Evolutionary conservation across 2,113 vertebrate genomes (phyloP), one percentile per base, ranked within the genome.

Genomic region (Charina bottae): DNA sequence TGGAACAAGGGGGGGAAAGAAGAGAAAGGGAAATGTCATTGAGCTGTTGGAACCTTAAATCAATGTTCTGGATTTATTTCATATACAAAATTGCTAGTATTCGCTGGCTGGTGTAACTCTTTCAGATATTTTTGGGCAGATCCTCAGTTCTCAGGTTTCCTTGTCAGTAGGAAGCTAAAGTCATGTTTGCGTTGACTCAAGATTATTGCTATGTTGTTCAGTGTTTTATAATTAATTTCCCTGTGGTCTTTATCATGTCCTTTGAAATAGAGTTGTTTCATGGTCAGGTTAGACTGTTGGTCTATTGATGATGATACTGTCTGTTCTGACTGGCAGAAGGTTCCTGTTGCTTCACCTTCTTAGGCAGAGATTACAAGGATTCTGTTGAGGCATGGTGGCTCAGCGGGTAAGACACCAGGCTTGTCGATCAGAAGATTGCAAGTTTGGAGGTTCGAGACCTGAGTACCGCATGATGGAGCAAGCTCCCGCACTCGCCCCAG

Each of bases 71-170:
- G 92, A 89, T 83, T 10, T 15, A 85, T 58, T 53, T 89, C 1
- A 1, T 64, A 64, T 85, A 4, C 46, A 0, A 54, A 49, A 89
- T 92, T 88, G 1, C 17, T n/a, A 9, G 85, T 6, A 54, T 86
- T 11, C 28, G 4, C 28, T 56, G 62, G 88, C 87, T 12, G 0
- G 4, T 26, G 42, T 15, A 85, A 56, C 56, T 55, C 89, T 28
- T 33, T 78, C 37, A 87, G 59, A 78, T 55, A 62, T 13, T 0
- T 60, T 33, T 19, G 91, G 24, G 62, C 53, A 56, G 0, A 0
- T 78, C 90, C 54, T 91, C 42, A 92, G 90, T 95, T 87, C n/a
- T 46, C 90, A 87, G 94, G 56, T 54, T 88, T 95, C 64, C 85
- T 92, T 84, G 23, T 92, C 46, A 92, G 86, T 87, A 59, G 89